Evolutionary conservation across 2,113 vertebrate genomes (phyloP), one percentile per base, ranked within the genome.

Genomic region (Cepphus grylle): DNA sequence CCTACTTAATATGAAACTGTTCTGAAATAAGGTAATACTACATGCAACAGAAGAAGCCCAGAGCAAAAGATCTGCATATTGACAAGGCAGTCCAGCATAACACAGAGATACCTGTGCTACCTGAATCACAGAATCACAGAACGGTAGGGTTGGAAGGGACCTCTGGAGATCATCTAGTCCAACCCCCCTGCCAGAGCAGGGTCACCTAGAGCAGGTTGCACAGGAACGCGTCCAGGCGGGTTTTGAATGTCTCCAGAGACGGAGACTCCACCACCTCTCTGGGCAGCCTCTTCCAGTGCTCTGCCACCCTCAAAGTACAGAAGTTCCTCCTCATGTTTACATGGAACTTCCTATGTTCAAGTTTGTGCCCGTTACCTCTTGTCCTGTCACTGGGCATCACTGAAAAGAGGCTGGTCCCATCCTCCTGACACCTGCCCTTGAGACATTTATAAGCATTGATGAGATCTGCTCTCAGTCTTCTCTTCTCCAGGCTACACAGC

Each of bases 1-100:
- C 36, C 61, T 95, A 96, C 87, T 79, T 86, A 81, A 81, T 80
- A 85, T 8, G 85, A 96, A 95, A 81, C 61, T 42, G 17, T 55
- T 81, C 53, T 94, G 42, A 73, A 83, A 62, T 56, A n/a, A 80
- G 43, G 34, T 47, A 34, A 40, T 45, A 25, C 3, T n/a, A 29
- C 9, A 73, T 11, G 47, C 15, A 66, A 81, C n/a, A 59, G n/a
- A 74, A 77, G 40, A 53, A 74, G 16, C 3, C 17, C 25, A 49
- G 62, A 65, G 29, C 8, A 81, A 38, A 61, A 77, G 73, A 61
- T 52, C 6, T 86, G 47, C 9, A 3, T 43, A 36, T 23, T 52
- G 43, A 65, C 52, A 79, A 59, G 56, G 38, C 32, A 58, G 42
- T 56, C 30, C 30, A 49, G 23, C 36, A 17, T 20, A 71, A 76